phyloP scores from a whole-genome alignment of 2,113 vertebrate genomes.

The Cricetomys ansorgei region DNA sequence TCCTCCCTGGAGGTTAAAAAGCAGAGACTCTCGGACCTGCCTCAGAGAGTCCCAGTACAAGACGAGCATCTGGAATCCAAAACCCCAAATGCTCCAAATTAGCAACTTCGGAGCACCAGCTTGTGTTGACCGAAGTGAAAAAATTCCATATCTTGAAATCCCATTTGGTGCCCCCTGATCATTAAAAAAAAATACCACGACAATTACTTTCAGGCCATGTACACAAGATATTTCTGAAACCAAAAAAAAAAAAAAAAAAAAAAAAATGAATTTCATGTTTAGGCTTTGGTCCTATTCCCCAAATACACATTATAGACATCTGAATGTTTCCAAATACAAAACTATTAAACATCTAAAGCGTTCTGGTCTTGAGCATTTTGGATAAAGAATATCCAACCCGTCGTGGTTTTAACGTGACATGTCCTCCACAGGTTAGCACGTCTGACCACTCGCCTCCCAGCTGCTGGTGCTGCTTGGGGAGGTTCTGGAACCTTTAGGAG shows the following conservation, averaged over 20 bases:
- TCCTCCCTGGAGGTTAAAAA: not conserved
- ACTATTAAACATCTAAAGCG: not conserved
- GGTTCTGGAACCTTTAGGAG: too few species aligned
- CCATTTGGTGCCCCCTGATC: too few species aligned
- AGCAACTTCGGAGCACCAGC: not conserved
- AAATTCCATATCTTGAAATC: not conserved
- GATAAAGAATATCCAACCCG: not conserved
- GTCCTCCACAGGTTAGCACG: not conserved
- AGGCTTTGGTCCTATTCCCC: not conserved
- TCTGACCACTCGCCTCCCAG: not conserved
- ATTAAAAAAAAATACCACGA: not conserved
- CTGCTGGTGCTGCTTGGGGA: not conserved
- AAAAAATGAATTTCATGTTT: not conserved
- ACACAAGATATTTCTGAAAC: not conserved
- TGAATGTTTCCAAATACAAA: not conserved
- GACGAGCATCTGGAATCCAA: not conserved
- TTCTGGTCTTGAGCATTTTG: not conserved
- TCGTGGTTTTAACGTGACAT: not conserved
- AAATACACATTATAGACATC: not conserved
- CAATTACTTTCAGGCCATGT: not conserved
- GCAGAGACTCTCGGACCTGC: not conserved
- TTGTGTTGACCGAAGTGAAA: not conserved
- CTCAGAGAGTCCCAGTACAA: not conserved
- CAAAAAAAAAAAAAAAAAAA: too few species aligned
- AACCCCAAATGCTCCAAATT: not conserved